Percentiles rank a stretch among this genome's conserved stretches.
Evolutionary conservation across 1,140 invertebrate species (phyloP).

Genomic region (Pseudomyrmex flavicornis): DNA sequence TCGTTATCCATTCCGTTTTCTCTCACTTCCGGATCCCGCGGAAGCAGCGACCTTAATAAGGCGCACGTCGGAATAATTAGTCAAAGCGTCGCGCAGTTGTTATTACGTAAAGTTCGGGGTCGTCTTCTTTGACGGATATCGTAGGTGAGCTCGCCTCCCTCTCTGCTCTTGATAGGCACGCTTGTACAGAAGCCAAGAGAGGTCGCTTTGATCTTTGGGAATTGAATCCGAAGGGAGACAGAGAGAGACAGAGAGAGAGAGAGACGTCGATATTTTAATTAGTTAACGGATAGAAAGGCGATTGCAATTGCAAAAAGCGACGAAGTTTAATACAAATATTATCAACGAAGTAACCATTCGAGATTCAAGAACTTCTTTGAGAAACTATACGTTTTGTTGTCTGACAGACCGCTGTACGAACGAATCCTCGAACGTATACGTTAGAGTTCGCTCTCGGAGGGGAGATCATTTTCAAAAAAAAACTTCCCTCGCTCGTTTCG

Average conservation of each 20-base stretch:
- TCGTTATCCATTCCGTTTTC: conserved; percentile 27
- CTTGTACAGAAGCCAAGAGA: background rate
- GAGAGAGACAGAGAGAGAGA: too few species aligned
- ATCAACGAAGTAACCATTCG: background rate
- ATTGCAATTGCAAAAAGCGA: background rate
- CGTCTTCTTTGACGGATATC: conserved; percentile 33
- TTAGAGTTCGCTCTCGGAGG: background rate
- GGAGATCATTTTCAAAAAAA: background rate
- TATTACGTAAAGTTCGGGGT: conserved; percentile 30
- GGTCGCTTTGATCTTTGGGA: conserved; percentile 40
- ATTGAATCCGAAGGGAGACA: background rate
- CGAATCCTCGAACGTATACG: background rate
- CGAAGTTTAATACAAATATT: background rate
- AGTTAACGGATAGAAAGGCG: background rate
- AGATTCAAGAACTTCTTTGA: conserved; percentile 3
- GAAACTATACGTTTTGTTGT: background rate
- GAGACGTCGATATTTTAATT: conserved; percentile 41
- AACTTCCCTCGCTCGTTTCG: background rate
- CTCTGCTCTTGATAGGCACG: conserved; percentile 26
- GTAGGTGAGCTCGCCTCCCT: conserved; percentile 4
- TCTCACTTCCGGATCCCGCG: background rate
- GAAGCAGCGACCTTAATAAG: conserved; percentile 40
- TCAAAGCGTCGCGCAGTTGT: conserved; percentile 48
- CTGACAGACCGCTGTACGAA: background rate
- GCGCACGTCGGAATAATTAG: conserved; percentile 47